Base-by-base conservation (phyloP, 2,888 invertebrate genomes). In the Machimus atricapillus region DNA sequence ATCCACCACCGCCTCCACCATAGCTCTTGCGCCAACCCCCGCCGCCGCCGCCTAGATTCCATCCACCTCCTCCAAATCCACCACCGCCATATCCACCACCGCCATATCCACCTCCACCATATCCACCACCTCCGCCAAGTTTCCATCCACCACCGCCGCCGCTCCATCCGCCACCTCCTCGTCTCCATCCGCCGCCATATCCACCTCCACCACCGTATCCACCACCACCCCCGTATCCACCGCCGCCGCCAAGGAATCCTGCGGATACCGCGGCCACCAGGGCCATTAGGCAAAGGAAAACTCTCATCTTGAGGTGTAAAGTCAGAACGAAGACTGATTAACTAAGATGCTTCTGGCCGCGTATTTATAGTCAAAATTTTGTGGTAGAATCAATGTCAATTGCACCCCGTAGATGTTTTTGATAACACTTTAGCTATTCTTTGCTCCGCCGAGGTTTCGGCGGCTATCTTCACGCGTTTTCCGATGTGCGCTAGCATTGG, bases 1-100 rank as follows among this genome's bases (percentile, higher is more conserved):
- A 81, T 1, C 79, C 79, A 31, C 79, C 31, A 31, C 81, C 52
- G 56, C 98, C 98, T 23, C 97, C 98, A 90, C 95, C 95, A 92
- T 98, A 96, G 0, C 97, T 97, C 23, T 56, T 43, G n/a, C 77
- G 43, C 52, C 85, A 74, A 37, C 34, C 91, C 89, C 93, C 93
- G 90, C 89, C 93, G 89, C 89, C 93, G 8, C 91, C 90, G 3
- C 92, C 89, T 34, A 34, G 34, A 6, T 34, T 56, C 43, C 43
- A 16, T 46, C 43, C 43, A 46, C 43, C 52, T 16, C 92, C 66
- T 12, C 66, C 66, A 12, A 66, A 19, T 66, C 66, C 66, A 23
- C 66, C 66, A 27, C 66, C 66, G 0, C 66, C 66, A 12, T 3
- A 23, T 66, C 66, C 66, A 27, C 66, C 66, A 12, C 66, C 66